phyloP scores from a whole-genome alignment of 1,140 invertebrate species.

The Diabrotica undecimpunctata region DNA sequence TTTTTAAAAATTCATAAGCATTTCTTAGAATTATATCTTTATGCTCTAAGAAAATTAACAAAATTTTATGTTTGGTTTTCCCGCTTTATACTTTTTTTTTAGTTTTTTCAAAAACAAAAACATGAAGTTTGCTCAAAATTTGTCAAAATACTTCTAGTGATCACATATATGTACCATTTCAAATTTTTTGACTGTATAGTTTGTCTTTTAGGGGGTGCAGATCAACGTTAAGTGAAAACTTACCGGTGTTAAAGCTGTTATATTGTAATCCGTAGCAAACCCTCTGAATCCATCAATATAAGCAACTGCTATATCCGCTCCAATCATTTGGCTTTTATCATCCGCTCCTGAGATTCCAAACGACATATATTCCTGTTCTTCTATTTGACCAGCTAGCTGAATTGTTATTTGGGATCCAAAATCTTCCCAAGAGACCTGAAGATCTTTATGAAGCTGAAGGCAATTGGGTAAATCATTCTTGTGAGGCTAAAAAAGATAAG shows the following conservation, averaged over 20 bases:
- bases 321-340: conserved; percentile 73
- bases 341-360: conserved; percentile 80
- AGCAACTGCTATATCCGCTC: conserved; percentile 77
- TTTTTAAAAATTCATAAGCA: too few relatives aligned
- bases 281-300: conserved; percentile 70
- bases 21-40: too few relatives aligned
- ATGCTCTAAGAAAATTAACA: too few relatives aligned
- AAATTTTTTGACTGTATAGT: too few relatives aligned
- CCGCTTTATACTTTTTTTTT: too few relatives aligned
- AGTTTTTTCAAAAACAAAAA: too few relatives aligned
- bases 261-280: conserved; percentile 78
- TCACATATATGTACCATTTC: too few relatives aligned
- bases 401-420: conserved; percentile 86
- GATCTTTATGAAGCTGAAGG: conserved; percentile 75
- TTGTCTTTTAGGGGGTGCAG: too few relatives aligned
- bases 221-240: conserved; percentile 39
- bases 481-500: conserved; percentile 46
- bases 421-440: conserved; percentile 85
- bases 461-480: conserved; percentile 74
- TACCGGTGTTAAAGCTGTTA: conserved; percentile 78
- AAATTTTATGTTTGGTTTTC: too few relatives aligned
- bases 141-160: too few relatives aligned
- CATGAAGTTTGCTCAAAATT: too few relatives aligned
- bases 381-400: conserved; percentile 75
- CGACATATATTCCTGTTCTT: conserved; percentile 77